phyloP scores from a whole-genome alignment of 2,797 vertebrate species.

The Falco naumanni region DNA sequence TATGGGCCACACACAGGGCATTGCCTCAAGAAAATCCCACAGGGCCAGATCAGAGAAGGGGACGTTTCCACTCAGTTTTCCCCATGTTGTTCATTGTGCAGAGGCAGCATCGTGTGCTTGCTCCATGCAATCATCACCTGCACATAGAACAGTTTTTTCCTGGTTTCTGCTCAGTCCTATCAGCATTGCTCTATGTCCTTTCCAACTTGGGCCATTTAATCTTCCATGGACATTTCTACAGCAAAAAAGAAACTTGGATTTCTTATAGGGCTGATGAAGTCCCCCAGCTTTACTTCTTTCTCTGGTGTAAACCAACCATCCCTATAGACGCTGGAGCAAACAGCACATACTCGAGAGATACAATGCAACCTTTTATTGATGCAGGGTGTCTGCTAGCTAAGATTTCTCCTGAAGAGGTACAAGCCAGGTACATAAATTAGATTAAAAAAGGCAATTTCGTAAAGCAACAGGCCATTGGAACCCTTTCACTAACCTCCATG shows the following conservation, averaged over 20 bases:
- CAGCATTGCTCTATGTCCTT: background rate
- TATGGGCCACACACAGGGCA: background rate
- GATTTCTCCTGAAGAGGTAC: background rate
- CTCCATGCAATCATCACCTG: background rate
- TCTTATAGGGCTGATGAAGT: background rate
- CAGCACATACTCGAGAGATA: background rate
- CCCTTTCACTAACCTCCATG: background rate
- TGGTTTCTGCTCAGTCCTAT: background rate
- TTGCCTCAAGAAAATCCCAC: background rate
- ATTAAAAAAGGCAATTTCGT: background rate
- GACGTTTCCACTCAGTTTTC: background rate
- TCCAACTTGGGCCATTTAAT: background rate
- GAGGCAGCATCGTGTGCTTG: accelerated
- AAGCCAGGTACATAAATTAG: background rate
- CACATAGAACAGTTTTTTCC: background rate
- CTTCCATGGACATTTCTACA: background rate
- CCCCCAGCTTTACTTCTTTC: background rate
- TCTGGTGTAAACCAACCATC: background rate
- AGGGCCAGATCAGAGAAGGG: background rate
- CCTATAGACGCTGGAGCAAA: background rate
- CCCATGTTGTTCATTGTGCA: background rate
- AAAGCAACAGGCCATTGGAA: background rate
- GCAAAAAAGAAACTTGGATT: background rate
- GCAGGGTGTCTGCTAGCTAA: background rate
- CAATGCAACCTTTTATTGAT: background rate